Conservation (phyloP, 2,888 invertebrate species). For the Ophion costatus region DNA sequence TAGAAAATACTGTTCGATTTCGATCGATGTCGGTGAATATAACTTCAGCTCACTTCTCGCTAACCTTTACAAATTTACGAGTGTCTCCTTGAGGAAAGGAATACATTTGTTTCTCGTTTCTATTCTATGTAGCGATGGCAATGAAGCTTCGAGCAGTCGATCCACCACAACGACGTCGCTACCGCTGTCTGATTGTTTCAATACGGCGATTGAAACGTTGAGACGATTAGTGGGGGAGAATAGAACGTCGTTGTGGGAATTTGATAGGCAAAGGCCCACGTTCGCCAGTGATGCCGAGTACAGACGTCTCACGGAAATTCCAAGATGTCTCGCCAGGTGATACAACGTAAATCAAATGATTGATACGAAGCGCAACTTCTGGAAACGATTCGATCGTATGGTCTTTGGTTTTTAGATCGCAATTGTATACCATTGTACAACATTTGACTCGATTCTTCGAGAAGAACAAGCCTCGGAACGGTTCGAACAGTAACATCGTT, state of each 20-base stretch:
- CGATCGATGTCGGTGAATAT: too few relatives aligned
- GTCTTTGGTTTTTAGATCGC: constrained; percentile 77
- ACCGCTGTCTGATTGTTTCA: constrained; percentile 70
- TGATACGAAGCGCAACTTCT: not conserved
- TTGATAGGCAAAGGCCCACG: not conserved
- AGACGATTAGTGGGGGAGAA: constrained; percentile 74
- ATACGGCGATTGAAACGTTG: constrained; percentile 74
- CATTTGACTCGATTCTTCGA: constrained; percentile 84
- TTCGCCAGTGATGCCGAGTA: not conserved
- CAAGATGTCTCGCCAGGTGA: constrained; percentile 52
- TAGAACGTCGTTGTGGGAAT: constrained; percentile 62
- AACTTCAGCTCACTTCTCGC: not conserved
- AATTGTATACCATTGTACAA: constrained; percentile 83
- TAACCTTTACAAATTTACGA: too few relatives aligned
- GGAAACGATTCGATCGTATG: not conserved
- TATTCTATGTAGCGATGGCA: constrained; percentile 8
- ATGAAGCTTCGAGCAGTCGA: constrained; percentile 30
- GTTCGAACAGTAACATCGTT: constrained; percentile 73
- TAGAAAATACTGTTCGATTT: not conserved
- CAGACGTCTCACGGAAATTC: constrained; percentile 8
- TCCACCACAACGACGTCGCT: not conserved
- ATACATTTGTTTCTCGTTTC: not conserved
- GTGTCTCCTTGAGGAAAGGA: not conserved
- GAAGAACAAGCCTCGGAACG: constrained; percentile 78
- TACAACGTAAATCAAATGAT: not conserved